A percentile compares a stretch with the other conserved stretches of the same genome.
Conservation (phyloP, 2,797 vertebrate species). For the Falco peregrinus region DNA sequence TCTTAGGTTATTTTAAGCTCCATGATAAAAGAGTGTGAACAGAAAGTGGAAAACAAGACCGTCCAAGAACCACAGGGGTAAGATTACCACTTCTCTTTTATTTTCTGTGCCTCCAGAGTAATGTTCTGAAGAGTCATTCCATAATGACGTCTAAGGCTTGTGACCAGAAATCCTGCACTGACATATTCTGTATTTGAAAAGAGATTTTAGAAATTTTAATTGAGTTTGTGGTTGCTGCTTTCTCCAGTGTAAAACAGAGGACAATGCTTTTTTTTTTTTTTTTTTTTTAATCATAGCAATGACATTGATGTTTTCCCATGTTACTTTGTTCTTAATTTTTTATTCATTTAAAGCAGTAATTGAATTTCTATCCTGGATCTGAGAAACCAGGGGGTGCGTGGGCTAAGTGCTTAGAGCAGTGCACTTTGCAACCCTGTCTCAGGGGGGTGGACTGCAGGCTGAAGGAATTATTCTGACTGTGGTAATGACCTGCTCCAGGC, state of each 20-base stretch:
- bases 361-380: not conserved
- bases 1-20: conserved; percentile 95
- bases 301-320: not conserved
- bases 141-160: not conserved
- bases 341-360: not conserved
- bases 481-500: not conserved
- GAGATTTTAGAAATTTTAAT: not conserved
- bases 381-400: not conserved
- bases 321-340: not conserved
- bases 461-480: not conserved
- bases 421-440: not conserved
- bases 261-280: not conserved
- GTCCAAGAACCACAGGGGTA: conserved; percentile 96
- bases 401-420: not conserved
- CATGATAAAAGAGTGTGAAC: conserved; percentile 99
- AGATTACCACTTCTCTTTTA: conserved; percentile 57
- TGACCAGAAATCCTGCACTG: not conserved
- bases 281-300: not conserved
- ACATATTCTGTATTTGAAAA: not conserved
- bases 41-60: conserved; percentile 96
- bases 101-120: not conserved
- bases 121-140: not conserved
- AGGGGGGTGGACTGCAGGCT: not conserved
- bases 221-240: not conserved
- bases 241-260: not conserved